Conservation (phyloP, 1,140 invertebrate genomes). For the Leguminivora glycinivorella region DNA sequence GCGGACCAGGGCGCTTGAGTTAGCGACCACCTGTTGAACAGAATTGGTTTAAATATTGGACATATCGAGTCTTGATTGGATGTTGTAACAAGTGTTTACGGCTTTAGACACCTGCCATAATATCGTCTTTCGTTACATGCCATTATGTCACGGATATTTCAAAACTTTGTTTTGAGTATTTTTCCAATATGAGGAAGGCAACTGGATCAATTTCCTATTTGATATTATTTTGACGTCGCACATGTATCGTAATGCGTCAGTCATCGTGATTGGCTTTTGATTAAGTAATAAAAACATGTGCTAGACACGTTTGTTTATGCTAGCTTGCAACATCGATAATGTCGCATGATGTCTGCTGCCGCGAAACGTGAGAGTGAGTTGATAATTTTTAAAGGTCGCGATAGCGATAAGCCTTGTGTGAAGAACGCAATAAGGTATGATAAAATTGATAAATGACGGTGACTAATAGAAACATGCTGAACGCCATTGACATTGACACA, state of each 20-base stretch:
- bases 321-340: background rate
- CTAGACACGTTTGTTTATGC: background rate
- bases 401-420: background rate
- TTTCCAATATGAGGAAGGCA: too few relatives aligned
- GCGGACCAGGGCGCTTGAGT: conserved; percentile 82
- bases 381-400: background rate
- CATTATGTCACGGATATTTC: too few relatives aligned
- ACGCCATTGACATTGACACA: background rate
- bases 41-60: background rate
- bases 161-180: too few relatives aligned
- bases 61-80: too few relatives aligned
- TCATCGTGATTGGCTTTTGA: background rate
- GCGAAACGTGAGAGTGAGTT: background rate
- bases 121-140: too few relatives aligned
- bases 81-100: too few relatives aligned
- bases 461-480: conserved; percentile 46
- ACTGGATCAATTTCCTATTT: too few relatives aligned
- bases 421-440: background rate
- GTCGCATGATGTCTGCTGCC: background rate
- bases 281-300: background rate
- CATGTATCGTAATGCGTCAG: background rate
- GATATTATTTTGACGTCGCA: too few relatives aligned
- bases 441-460: conserved; percentile 5
- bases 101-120: too few relatives aligned
- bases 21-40: conserved; percentile 77